Conservation (phyloP, 2,113 vertebrate genomes). For the Muntiacus muntjak region DNA sequence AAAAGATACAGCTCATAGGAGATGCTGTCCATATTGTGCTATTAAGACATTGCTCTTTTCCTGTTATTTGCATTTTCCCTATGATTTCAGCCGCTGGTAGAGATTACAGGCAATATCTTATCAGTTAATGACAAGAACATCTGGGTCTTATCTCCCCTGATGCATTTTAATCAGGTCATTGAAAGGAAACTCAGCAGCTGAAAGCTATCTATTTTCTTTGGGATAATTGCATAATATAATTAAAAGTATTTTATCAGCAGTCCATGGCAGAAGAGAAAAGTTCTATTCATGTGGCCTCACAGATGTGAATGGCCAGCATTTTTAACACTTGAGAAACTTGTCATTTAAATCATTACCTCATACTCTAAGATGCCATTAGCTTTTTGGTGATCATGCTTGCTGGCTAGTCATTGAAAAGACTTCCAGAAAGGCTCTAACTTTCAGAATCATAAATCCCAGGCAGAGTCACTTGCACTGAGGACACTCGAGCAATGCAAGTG, state of each 20-base stretch:
- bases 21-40: not conserved
- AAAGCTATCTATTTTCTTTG: constrained; percentile 58
- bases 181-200: constrained; percentile 51
- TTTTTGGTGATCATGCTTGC: not conserved
- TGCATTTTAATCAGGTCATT: constrained; percentile 57
- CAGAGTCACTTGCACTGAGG: not conserved
- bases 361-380: not conserved
- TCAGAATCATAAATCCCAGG: not conserved
- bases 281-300: not conserved
- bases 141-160: constrained; percentile 17
- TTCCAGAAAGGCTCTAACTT: constrained; percentile 18
- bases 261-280: not conserved
- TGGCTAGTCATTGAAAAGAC: not conserved
- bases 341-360: constrained; percentile 44
- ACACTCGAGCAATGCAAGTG: not conserved
- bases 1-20: not conserved
- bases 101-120: constrained; percentile 38
- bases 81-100: not conserved
- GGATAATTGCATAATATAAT: constrained; percentile 48
- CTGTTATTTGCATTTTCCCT: not conserved
- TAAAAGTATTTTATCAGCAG: constrained; percentile 52
- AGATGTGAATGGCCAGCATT: not conserved
- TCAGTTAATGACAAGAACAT: constrained; percentile 49
- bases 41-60: constrained; percentile 10
- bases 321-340: constrained; percentile 30